These are phyloP conservation scores for Chrysolina haemoptera DNA, from an alignment of 2,888 invertebrate genomes.

Conservation along the genomic window DNA sequence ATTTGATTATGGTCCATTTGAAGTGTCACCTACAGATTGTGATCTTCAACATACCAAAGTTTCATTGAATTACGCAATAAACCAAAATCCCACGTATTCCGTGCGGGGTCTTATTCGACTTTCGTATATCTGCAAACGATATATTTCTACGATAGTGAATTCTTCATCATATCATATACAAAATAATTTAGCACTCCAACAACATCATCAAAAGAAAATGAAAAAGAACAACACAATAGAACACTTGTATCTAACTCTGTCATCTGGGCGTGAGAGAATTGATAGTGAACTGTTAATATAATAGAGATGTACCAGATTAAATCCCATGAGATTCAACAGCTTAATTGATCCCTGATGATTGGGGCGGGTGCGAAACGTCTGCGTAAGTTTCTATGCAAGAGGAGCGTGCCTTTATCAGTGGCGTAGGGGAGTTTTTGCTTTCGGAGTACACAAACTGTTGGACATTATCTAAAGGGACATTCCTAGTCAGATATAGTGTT, in stretches of 20 bases:
- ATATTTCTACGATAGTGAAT: not conserved
- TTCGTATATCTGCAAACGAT: no score
- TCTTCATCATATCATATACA: not conserved
- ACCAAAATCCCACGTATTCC: no score
- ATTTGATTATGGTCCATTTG: no score
- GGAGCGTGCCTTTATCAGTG: conserved; percentile 31
- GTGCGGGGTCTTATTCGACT: no score
- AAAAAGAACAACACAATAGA: conserved; percentile 41
- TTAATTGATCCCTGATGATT: conserved; percentile 69
- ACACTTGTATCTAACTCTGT: conserved; percentile 33
- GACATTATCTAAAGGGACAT: no score
- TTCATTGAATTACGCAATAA: no score
- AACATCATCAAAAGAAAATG: conserved; percentile 35
- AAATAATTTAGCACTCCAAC: conserved; percentile 29
- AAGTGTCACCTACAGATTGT: no score
- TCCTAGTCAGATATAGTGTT: no score
- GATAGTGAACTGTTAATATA: conserved; percentile 47
- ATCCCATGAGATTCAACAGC: conserved; percentile 48
- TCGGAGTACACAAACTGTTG: not conserved
- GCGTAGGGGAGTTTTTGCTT: conserved; percentile 6
- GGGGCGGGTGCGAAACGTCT: conserved; percentile 65
- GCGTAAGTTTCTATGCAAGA: conserved; percentile 46
- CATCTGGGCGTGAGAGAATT: conserved; percentile 35
- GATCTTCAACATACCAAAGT: no score
- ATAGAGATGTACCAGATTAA: conserved; percentile 46